Evolutionary conservation across 2,888 invertebrate genomes (phyloP), one percentile per base, ranked within the genome.

Genomic region (Trimorus sp.): DNA sequence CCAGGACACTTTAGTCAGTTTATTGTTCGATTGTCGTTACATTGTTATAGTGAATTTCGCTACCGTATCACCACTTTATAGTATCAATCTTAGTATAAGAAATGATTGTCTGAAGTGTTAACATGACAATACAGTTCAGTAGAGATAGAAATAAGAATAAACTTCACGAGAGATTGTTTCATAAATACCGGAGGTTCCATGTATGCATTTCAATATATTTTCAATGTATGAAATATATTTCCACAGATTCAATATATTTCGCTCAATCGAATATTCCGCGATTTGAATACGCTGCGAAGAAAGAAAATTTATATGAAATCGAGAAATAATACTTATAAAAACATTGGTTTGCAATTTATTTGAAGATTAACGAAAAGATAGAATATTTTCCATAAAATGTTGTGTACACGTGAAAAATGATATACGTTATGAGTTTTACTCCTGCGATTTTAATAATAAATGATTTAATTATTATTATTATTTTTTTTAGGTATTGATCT

Each of bases 401-500:
- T 26, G 26, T 26, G 26, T 26, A 26, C 26, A 65, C 38, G 37
- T 58, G 56, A 16, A 58, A 58, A 38, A 7, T 9, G 8, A 45
- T n/a, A 26, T 62, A 37, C 16, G 37, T 36, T 62, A 71, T 54
- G 38, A 26, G 4, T 1, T 4, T 26, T 26, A 26, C 4, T 26
- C 1, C 4, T 26, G 48, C 11, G 38, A 59, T 58, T 74, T 76
- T 26, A 60, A 75, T 63, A 40, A 58, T 12, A 74, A 48, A 49
- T 37, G 53, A 12, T 0, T 37, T 53, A 70, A 78, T n/a, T n/a
- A n/a, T n/a, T n/a, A n/a, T n/a, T n/a, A n/a, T n/a, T n/a, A n/a
- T n/a, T n/a, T n/a, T n/a, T 59, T 62, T 63, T 71, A 40, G 54
- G 63, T 82, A 78, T 82, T 78, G 82, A 82, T 63, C 51, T 51